Conservation (phyloP, 1,140 invertebrate genomes). For the Matsumurasca onukii region DNA sequence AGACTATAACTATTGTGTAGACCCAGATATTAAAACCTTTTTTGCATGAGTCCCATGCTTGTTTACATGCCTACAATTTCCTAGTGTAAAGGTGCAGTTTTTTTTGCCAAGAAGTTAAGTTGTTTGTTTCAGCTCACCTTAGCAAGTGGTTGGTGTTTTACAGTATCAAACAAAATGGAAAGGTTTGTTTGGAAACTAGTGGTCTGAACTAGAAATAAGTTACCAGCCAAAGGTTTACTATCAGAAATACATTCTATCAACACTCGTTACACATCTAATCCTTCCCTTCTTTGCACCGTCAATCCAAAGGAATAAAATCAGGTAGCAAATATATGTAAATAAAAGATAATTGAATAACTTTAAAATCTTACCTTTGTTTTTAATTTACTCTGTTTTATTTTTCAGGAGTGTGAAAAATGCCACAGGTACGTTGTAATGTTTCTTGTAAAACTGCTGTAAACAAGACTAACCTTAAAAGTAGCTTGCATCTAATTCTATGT, state of each 20-base stretch:
- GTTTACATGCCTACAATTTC: too few relatives aligned
- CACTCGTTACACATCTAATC: too few relatives aligned
- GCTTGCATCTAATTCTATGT: neutral
- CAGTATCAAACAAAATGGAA: too few relatives aligned
- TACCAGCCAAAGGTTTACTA: neutral
- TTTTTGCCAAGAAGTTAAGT: too few relatives aligned
- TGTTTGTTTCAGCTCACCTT: too few relatives aligned
- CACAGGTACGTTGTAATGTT: conserved; percentile 56
- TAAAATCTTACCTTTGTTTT: neutral
- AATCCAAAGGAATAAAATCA: neutral
- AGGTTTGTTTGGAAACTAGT: too few relatives aligned
- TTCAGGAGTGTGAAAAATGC: conserved; percentile 70
- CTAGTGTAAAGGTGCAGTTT: too few relatives aligned
- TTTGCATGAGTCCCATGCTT: too few relatives aligned
- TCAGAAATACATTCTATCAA: too few relatives aligned
- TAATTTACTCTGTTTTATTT: conserved; percentile 40
- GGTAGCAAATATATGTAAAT: neutral
- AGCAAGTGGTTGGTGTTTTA: too few relatives aligned
- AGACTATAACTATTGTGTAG: too few relatives aligned
- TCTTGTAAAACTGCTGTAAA: neutral
- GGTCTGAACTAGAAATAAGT: neutral
- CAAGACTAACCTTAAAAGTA: neutral
- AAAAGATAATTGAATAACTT: neutral
- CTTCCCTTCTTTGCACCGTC: neutral
- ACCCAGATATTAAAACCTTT: too few relatives aligned